Base-by-base conservation (phyloP, 2,797 vertebrate species). In the Amazona finschi region DNA sequence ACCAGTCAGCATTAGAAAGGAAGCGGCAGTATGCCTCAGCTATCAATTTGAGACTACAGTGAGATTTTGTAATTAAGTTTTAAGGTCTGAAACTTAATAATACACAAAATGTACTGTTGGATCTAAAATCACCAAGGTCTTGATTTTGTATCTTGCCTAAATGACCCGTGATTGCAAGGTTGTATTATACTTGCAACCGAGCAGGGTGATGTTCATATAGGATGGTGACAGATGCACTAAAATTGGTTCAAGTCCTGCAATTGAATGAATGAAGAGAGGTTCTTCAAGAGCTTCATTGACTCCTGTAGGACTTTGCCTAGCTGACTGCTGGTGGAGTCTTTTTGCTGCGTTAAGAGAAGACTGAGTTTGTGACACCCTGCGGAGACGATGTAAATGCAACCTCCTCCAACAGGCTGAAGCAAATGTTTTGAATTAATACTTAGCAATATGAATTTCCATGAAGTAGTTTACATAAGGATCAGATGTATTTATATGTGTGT, bases 151-250 rank as follows among this genome's bases (percentile, higher is more conserved):
- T 85, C 71, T 87, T 97, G 91, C 87, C 80, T 94, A 55, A 87
- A 15, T 86, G 95, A 96, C 96, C 95, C 67, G 95, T 90, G 95
- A 94, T 97, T 96, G 77, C 94, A 85, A 94, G 93, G 91, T 95
- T 94, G 91, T 88, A 74, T 94, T 91, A 87, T 93, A 72, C 90
- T 96, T 94, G 72, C 67, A 96, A 76, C 87, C 22, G 57, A 93
- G 80, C 87, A 17, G 90, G 61, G 80, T 58, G 91, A 69, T 90
- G 89, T 94, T 94, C 75, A 28, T 86, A 94, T 43, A 22, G 87
- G 91, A 90, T 86, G 81, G 89, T 89, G 91, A 94, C 77, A 95
- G 80, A 95, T 94, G 87, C 93, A 91, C 95, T 96, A 89, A 96
- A 97, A 94, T 85, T 82, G 74, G 62, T 90, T 93, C 87, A 79